Conservation (phyloP, 2,797 vertebrate species). For the Rhincodon typus region DNA sequence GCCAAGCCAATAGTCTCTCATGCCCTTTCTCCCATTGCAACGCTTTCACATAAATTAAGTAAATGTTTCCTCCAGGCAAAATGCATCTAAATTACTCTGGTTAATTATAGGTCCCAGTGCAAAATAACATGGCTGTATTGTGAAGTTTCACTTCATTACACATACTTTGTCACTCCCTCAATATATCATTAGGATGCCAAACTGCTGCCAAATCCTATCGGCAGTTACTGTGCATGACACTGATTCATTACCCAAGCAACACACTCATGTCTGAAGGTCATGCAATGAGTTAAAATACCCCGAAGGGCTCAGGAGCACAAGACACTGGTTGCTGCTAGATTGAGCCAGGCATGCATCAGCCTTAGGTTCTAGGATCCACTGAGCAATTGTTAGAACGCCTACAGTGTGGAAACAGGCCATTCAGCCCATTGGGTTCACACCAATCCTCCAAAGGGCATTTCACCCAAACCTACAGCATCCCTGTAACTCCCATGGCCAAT, state of each 20-base stretch:
- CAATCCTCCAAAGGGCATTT: too few species aligned
- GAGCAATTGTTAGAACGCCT: neutral
- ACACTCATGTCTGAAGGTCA: neutral
- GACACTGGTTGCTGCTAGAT: neutral
- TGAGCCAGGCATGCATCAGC: neutral
- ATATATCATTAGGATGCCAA: neutral
- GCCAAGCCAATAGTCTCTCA: neutral
- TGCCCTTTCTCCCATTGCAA: neutral
- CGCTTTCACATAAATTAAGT: neutral
- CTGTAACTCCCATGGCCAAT: too few species aligned
- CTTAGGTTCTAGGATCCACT: neutral
- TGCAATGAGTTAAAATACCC: neutral
- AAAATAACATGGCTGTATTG: neutral
- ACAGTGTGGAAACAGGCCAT: too few species aligned
- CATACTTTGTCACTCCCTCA: slow-evolving; percentile 8
- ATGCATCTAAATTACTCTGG: neutral
- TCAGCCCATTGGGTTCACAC: too few species aligned
- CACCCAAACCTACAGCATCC: too few species aligned
- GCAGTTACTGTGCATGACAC: neutral
- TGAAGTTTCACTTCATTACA: slow-evolving; percentile 10
- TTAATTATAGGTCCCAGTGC: slow-evolving; percentile 33
- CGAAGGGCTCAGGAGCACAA: neutral
- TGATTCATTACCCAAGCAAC: slow-evolving; percentile 2
- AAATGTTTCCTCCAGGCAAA: slow-evolving; percentile 1
- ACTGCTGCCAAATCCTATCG: neutral